These are phyloP conservation scores for Nasonia vitripennis DNA, from an alignment of 1,140 invertebrate species.

Conservation along the genomic window DNA sequence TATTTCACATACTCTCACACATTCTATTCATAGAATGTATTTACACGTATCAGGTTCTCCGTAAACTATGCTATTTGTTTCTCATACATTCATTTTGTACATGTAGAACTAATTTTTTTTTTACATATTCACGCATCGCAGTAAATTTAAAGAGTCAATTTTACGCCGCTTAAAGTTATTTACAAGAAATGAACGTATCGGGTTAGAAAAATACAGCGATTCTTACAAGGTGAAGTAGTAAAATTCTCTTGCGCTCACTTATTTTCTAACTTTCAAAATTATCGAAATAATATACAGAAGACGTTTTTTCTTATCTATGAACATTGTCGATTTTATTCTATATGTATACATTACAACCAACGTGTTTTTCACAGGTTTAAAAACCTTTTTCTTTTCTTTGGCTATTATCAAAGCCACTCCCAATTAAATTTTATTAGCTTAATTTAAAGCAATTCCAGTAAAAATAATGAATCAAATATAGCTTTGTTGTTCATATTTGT, in stretches of 20 bases:
- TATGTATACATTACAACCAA: not conserved
- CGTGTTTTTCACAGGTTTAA: not conserved
- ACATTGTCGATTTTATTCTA: not conserved
- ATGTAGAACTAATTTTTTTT: constrained; percentile 35
- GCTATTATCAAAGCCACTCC: constrained; percentile 9
- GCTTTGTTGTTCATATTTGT: no score
- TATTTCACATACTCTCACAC: constrained; percentile 22
- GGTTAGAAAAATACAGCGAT: constrained; percentile 75
- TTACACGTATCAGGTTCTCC: constrained; percentile 60
- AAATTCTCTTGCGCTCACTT: constrained; percentile 51
- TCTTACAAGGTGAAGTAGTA: constrained; percentile 62
- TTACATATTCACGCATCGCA: constrained; percentile 49
- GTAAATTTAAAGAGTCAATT: constrained; percentile 1
- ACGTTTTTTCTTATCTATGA: not conserved
- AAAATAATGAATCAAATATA: not conserved
- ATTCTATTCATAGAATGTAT: constrained; percentile 57
- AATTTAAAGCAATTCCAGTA: not conserved
- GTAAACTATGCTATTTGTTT: not conserved
- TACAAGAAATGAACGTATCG: constrained; percentile 68
- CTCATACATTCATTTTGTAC: constrained; percentile 29
- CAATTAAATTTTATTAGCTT: not conserved
- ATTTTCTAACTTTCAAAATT: constrained; percentile 11
- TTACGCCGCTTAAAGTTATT: constrained; percentile 55
- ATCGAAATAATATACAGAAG: not conserved
- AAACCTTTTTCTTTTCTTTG: not conserved